Conservation (phyloP, 2,888 invertebrate species). For the Protonemura montana region DNA sequence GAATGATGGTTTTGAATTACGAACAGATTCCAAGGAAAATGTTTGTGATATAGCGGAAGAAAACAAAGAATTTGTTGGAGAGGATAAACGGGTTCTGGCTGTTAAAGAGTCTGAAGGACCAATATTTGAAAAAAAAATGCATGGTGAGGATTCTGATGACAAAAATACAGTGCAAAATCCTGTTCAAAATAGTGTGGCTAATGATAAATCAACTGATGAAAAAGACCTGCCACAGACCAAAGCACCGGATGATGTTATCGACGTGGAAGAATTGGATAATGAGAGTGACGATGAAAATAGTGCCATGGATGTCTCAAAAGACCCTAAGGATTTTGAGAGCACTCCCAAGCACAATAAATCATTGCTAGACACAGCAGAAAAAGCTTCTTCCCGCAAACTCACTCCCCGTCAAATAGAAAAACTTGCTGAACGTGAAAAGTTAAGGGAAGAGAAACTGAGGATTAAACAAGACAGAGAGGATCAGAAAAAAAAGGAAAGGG, state of each 20-base stretch:
- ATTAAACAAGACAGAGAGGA: slow-evolving; percentile 65
- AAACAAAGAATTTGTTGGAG: slow-evolving; percentile 47
- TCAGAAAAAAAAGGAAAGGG: slow-evolving; percentile 59
- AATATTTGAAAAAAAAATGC: slow-evolving; percentile 52
- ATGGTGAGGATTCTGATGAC: slow-evolving; percentile 27
- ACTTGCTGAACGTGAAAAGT: slow-evolving; percentile 59
- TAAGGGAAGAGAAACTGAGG: slow-evolving; percentile 61
- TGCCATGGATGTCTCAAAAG: not conserved
- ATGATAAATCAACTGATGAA: slow-evolving; percentile 14
- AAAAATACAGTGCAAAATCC: slow-evolving; percentile 45
- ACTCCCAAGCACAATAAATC: not conserved
- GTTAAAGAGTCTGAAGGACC: slow-evolving; percentile 53
- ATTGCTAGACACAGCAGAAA: not conserved
- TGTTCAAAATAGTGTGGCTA: no score
- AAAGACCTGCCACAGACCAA: not conserved
- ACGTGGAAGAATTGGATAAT: not conserved
- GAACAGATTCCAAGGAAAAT: slow-evolving; percentile 58
- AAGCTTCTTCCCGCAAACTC: not conserved
- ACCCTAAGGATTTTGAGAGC: not conserved
- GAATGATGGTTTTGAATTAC: slow-evolving; percentile 22
- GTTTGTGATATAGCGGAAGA: slow-evolving; percentile 48
- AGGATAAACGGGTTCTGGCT: slow-evolving; percentile 44
- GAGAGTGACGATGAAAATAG: not conserved
- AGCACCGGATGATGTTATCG: not conserved
- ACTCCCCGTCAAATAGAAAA: slow-evolving; percentile 22